Conservation (phyloP, 2,113 vertebrate species). For the Clarias batrachus region DNA sequence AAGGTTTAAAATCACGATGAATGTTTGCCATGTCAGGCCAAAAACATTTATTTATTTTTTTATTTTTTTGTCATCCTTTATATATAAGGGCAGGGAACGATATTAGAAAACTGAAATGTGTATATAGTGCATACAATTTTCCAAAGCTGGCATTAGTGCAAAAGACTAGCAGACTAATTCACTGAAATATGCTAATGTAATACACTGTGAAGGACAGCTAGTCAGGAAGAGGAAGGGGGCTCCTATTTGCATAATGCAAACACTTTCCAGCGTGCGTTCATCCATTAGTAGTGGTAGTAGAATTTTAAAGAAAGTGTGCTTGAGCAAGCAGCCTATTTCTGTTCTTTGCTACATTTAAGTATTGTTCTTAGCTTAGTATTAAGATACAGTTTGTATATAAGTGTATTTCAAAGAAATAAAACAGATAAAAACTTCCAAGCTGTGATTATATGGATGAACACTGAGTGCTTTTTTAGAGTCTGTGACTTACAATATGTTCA, state of each 20-base stretch:
- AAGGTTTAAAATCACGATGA: not conserved
- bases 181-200: not conserved
- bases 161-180: not conserved
- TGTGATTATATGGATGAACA: not conserved
- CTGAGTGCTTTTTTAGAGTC: not conserved
- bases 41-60: not conserved
- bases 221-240: not conserved
- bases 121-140: not conserved
- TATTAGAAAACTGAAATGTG: not conserved
- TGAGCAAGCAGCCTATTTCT: not conserved
- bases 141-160: not conserved
- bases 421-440: not conserved
- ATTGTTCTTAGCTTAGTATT: no score
- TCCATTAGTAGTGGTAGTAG: not conserved
- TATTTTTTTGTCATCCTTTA: not conserved
- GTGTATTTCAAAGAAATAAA: not conserved
- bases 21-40: not conserved
- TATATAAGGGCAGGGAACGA: not conserved
- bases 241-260: constrained; percentile 15
- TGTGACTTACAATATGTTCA: not conserved
- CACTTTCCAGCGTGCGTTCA: not conserved
- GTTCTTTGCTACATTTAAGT: not conserved
- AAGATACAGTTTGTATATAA: not conserved
- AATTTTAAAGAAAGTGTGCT: not conserved
- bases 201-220: not conserved